Evolutionary conservation across 2,888 invertebrate species (phyloP).

Genomic region (Laspeyria flexula): DNA sequence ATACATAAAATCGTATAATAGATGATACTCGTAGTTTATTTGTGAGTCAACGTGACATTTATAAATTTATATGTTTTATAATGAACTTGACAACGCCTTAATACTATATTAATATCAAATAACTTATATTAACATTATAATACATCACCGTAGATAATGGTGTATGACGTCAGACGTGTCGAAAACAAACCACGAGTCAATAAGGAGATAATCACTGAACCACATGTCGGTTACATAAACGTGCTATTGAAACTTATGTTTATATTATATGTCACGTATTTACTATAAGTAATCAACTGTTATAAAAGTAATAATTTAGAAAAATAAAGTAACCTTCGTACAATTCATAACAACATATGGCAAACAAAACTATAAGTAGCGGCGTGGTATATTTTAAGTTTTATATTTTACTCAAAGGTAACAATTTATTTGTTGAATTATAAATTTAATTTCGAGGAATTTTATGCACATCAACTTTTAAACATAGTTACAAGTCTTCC

Average conservation of each 20-base stretch:
- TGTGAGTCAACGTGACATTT: not conserved
- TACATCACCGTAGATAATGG: conserved; percentile 1
- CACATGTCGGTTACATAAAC: conserved; percentile 9
- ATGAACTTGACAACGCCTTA: not conserved
- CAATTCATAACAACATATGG: too few species aligned
- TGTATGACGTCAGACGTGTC: conserved; percentile 2
- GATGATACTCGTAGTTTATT: not conserved
- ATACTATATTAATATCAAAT: conserved; percentile 2
- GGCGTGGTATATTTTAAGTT: too few species aligned
- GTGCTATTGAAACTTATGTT: not conserved
- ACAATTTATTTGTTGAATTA: too few species aligned
- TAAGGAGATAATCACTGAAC: conserved; percentile 7
- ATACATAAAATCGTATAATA: not conserved
- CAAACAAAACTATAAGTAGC: too few species aligned
- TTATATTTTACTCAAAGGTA: too few species aligned
- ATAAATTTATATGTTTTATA: not conserved
- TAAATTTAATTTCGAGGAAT: too few species aligned
- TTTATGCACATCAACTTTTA: too few species aligned
- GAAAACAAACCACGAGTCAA: conserved; percentile 11
- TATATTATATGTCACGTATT: too few species aligned
- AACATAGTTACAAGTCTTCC: too few species aligned
- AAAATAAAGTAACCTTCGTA: too few species aligned
- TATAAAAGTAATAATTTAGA: too few species aligned
- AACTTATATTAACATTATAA: conserved; percentile 1
- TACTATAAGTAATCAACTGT: not conserved